Evolutionary conservation across 2,113 vertebrate species (phyloP).

Genomic region (Miniopterus natalensis): DNA sequence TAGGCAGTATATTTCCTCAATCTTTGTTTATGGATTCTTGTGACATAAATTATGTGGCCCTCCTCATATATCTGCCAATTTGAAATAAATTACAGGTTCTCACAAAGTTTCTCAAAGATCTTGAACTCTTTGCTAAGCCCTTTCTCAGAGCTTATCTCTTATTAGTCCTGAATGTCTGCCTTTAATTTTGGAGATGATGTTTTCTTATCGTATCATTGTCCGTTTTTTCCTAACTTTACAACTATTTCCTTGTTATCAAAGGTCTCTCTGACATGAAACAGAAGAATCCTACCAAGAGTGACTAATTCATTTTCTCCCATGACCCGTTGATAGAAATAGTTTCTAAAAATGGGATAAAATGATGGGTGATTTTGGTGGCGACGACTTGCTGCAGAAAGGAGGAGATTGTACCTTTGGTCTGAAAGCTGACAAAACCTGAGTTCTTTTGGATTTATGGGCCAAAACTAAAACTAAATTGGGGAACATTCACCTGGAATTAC

Average conservation of each 20-base stretch:
- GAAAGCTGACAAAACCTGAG: too few species aligned
- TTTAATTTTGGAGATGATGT: not conserved
- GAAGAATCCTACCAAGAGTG: not conserved
- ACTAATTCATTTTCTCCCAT: not conserved
- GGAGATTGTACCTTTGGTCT: too few species aligned
- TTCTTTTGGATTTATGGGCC: too few species aligned
- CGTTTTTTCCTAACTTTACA: not conserved
- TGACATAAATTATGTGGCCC: not conserved
- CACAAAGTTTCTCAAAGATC: not conserved
- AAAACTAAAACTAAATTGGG: too few species aligned
- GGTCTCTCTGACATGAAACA: not conserved
- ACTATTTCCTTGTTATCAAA: conserved; percentile 33
- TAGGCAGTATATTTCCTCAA: conserved; percentile 19
- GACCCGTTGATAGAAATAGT: not conserved
- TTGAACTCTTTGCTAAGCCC: not conserved
- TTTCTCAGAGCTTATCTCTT: conserved; percentile 35
- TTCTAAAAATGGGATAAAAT: conserved; percentile 12
- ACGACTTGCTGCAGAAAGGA: too few species aligned
- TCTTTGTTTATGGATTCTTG: not conserved
- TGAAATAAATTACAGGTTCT: conserved; percentile 48
- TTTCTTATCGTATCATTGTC: not conserved
- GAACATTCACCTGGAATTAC: too few species aligned
- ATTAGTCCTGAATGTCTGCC: not conserved
- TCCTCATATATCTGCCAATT: conserved; percentile 8
- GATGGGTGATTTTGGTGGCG: too few species aligned